A percentile compares a stretch with the other conserved stretches of the same genome.
These are phyloP conservation scores for Ichneumoninae sp. DNA, from an alignment of 2,888 invertebrate genomes.

Conservation along the genomic window DNA sequence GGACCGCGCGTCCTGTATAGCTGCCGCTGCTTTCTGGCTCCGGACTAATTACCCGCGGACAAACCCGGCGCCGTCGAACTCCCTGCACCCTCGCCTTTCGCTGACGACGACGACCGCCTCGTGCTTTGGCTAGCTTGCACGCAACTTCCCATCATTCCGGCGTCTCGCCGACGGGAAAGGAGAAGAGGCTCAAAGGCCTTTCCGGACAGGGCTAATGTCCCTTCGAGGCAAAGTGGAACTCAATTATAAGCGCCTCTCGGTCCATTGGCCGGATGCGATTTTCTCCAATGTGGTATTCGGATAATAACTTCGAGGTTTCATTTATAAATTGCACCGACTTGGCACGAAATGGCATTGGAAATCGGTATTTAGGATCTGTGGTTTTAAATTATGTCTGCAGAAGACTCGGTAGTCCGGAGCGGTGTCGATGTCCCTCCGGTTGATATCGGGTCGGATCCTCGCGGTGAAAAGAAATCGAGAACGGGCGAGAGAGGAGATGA, in stretches of 20 bases:
- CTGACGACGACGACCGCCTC: conserved; percentile 27
- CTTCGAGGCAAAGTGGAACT: conserved; percentile 25
- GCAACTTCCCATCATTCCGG: conserved; percentile 45
- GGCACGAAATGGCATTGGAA: neutral
- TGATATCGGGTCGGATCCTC: conserved; percentile 44
- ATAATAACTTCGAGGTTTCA: neutral
- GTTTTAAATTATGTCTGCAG: neutral
- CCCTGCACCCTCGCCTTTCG: conserved; percentile 53
- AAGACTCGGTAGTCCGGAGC: conserved; percentile 50
- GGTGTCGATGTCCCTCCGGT: conserved; percentile 54
- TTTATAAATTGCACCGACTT: neutral
- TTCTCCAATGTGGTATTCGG: neutral
- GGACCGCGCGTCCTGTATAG: conserved; percentile 29
- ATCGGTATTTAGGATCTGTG: neutral
- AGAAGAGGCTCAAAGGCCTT: conserved; percentile 48
- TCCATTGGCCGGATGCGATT: neutral
- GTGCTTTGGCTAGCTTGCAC: conserved; percentile 39
- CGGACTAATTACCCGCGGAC: conserved; percentile 78
- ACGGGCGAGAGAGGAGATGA: conserved; percentile 8
- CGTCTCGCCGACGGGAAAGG: conserved; percentile 41
- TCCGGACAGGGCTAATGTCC: conserved; percentile 55
- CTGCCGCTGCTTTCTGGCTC: conserved; percentile 57
- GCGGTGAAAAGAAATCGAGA: conserved; percentile 51
- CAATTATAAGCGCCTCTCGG: conserved; percentile 31
- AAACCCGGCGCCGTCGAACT: conserved; percentile 64